These are phyloP conservation scores for Urocitellus parryii DNA, from an alignment of 2,113 vertebrate species.

Conservation along the genomic window DNA sequence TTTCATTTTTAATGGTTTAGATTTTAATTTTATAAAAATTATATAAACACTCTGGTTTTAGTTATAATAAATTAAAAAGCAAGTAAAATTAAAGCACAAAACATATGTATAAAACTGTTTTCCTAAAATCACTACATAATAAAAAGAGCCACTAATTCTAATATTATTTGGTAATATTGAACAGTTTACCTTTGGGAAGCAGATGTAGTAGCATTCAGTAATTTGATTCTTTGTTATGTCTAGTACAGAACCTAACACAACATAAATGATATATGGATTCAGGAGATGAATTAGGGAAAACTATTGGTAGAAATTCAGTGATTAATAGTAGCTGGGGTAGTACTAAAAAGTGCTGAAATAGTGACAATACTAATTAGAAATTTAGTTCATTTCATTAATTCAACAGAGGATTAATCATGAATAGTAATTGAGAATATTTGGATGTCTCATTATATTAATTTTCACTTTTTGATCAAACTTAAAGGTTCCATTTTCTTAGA, in stretches of 20 bases:
- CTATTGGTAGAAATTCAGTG: background rate
- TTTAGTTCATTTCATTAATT: constrained; percentile 2
- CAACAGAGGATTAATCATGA: background rate
- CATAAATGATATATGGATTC: background rate
- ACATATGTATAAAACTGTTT: background rate
- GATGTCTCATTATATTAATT: background rate
- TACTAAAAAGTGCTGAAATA: constrained; percentile 11
- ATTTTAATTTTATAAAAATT: constrained; percentile 49
- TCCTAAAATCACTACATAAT: constrained; percentile 3
- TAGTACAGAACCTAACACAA: background rate
- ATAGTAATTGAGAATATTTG: background rate
- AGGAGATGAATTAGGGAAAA: constrained; percentile 9
- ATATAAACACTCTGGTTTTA: background rate
- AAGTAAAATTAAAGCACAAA: constrained; percentile 35
- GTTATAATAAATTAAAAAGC: background rate
- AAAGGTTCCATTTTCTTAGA: background rate
- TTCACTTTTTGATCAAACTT: constrained; percentile 37
- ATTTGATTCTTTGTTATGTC: background rate
- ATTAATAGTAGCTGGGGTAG: background rate
- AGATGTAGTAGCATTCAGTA: background rate
- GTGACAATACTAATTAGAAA: background rate
- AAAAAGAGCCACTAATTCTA: background rate
- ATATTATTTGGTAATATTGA: constrained; percentile 12
- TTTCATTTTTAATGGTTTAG: constrained; percentile 48
- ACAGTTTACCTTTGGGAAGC: background rate